Conservation (phyloP, 2,113 vertebrate species). For the Chunga burmeisteri region DNA sequence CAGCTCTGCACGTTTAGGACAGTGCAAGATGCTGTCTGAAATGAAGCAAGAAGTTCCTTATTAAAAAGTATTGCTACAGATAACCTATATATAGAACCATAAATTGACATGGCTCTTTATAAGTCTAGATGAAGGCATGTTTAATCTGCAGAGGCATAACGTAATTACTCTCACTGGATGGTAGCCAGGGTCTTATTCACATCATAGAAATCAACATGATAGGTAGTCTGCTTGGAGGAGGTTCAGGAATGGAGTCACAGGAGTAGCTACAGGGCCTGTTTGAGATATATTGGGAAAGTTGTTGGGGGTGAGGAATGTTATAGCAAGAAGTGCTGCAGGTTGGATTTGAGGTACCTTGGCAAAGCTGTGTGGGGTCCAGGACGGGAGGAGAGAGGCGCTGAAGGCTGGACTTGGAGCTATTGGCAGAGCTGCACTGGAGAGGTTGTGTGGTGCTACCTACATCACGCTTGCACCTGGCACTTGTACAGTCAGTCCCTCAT, state of each 20-base stretch:
- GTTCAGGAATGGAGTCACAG: conserved; percentile 65
- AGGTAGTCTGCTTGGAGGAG: conserved; percentile 63
- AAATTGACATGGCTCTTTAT: conserved; percentile 37
- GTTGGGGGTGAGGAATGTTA: conserved; percentile 54
- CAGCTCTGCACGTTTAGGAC: background rate
- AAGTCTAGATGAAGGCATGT: conserved; percentile 35
- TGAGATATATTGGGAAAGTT: conserved; percentile 60
- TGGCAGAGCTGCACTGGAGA: conserved; percentile 36
- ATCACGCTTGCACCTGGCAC: conserved; percentile 30
- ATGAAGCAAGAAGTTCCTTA: conserved; percentile 12
- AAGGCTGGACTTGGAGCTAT: conserved; percentile 48
- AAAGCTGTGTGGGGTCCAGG: conserved; percentile 58
- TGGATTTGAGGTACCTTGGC: conserved; percentile 55
- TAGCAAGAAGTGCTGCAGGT: conserved; percentile 52
- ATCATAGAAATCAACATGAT: conserved; percentile 57
- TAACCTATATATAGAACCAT: conserved; percentile 51
- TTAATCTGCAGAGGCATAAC: conserved; percentile 59
- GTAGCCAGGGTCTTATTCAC: conserved; percentile 58
- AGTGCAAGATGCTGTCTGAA: background rate
- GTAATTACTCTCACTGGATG: conserved; percentile 56
- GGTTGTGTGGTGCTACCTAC: conserved; percentile 57
- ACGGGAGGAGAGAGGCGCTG: conserved; percentile 15
- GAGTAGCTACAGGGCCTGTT: conserved; percentile 64
- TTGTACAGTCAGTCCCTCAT: conserved; percentile 19
- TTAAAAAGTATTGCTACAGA: conserved; percentile 56